These are phyloP conservation scores for Harpalus rubripes DNA, from an alignment of 2,888 invertebrate species.

Conservation along the genomic window DNA sequence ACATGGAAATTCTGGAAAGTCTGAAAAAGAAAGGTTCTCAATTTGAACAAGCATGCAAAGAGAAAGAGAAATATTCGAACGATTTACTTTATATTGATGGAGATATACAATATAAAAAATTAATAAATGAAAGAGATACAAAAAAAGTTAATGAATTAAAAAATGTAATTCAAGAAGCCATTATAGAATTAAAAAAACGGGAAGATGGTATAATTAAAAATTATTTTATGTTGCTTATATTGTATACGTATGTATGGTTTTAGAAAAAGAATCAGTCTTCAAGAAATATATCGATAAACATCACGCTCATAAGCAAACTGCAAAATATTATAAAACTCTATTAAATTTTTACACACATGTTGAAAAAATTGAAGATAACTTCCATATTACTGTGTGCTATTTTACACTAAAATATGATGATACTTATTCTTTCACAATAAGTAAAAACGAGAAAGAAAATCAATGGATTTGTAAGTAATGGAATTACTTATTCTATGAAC, in stretches of 20 bases:
- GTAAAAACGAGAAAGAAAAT: constrained; percentile 31
- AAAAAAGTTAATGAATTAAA: not conserved
- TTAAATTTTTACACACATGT: constrained; percentile 48
- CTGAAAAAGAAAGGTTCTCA: not conserved
- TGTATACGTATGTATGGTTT: constrained; percentile 7
- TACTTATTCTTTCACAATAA: constrained; percentile 35
- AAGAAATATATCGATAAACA: constrained; percentile 8
- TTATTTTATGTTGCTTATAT: not conserved
- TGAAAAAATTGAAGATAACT: constrained; percentile 1
- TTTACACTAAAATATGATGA: constrained; percentile 58
- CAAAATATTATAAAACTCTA: constrained; percentile 35
- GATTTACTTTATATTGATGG: constrained; percentile 5
- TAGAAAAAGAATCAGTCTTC: constrained; percentile 8
- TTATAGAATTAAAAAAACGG: not conserved
- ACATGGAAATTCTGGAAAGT: not conserved
- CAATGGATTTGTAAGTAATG: constrained; percentile 51
- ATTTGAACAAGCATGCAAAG: not conserved
- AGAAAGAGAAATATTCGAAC: not conserved
- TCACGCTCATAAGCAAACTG: constrained; percentile 33
- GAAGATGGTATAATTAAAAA: constrained; percentile 18
- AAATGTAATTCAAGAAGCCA: constrained; percentile 16
- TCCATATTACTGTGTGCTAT: constrained; percentile 17
- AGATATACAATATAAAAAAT: not conserved
- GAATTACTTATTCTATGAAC: not conserved
- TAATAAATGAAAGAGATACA: not conserved